Conservation (phyloP, 2,797 vertebrate species). For the Tangara arthus region DNA sequence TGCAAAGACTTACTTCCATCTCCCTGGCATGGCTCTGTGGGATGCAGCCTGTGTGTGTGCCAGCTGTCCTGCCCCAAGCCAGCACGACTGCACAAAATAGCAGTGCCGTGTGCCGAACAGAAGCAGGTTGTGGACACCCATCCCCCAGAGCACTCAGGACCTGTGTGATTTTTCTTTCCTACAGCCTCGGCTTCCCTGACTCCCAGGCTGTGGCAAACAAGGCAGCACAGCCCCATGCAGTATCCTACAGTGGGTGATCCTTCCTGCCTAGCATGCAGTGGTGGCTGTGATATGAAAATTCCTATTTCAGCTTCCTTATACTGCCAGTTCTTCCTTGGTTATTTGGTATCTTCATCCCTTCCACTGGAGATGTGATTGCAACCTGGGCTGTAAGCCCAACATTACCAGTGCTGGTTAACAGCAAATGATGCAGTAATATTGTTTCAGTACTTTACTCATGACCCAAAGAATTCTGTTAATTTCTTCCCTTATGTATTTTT, state of each 20-base stretch:
- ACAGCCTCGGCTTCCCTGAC: accelerated
- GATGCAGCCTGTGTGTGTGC: not conserved
- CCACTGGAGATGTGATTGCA: not conserved
- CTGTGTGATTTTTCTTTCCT: not conserved
- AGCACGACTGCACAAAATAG: accelerated
- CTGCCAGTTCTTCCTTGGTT: not conserved
- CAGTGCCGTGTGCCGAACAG: not conserved
- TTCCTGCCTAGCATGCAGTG: not conserved
- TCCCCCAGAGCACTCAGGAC: not conserved
- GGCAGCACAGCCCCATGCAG: not conserved
- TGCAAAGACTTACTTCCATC: not conserved
- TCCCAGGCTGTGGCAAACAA: accelerated
- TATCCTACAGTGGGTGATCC: not conserved
- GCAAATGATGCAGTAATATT: not conserved
- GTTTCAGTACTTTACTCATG: not conserved
- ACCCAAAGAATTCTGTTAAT: not conserved
- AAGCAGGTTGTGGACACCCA: not conserved
- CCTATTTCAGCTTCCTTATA: not conserved
- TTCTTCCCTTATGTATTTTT: not conserved
- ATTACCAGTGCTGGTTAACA: not conserved
- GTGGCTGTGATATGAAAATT: not conserved
- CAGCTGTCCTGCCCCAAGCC: not conserved
- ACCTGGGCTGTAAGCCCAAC: not conserved
- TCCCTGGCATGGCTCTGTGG: not conserved
- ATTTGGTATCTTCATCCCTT: not conserved